Conservation (phyloP, 2,113 vertebrate species). For the Peromyscus polionotus region DNA sequence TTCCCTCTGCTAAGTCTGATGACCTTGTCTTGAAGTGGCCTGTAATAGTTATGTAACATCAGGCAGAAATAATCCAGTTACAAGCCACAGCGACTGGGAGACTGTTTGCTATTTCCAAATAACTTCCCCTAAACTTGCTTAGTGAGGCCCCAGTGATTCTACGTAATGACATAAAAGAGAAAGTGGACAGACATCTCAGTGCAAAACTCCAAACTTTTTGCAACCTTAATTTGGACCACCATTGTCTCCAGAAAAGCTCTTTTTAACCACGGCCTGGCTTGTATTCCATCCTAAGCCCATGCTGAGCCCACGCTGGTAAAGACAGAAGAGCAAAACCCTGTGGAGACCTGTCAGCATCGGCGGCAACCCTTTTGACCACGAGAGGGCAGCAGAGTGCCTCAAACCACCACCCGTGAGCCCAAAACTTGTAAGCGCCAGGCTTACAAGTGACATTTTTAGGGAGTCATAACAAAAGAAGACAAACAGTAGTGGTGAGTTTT, state of each 20-base stretch:
- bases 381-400: neutral
- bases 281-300: too few relatives aligned
- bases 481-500: neutral
- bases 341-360: neutral
- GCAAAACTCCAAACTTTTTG: neutral
- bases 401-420: neutral
- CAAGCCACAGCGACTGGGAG: neutral
- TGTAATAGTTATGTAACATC: neutral
- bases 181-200: neutral
- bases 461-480: neutral
- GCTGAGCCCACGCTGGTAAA: neutral
- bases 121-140: conserved; percentile 28
- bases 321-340: accelerated
- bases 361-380: neutral
- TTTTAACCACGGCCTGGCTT: neutral
- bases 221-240: neutral
- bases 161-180: neutral
- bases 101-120: neutral
- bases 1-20: conserved; percentile 15
- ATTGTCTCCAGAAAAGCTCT: neutral
- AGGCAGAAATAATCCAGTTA: conserved; percentile 17
- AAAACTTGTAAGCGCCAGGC: neutral
- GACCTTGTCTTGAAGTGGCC: neutral
- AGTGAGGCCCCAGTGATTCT: neutral
- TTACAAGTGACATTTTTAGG: neutral